These are phyloP conservation scores for Tillus elongatus DNA, from an alignment of 2,888 invertebrate species.

Conservation along the genomic window DNA sequence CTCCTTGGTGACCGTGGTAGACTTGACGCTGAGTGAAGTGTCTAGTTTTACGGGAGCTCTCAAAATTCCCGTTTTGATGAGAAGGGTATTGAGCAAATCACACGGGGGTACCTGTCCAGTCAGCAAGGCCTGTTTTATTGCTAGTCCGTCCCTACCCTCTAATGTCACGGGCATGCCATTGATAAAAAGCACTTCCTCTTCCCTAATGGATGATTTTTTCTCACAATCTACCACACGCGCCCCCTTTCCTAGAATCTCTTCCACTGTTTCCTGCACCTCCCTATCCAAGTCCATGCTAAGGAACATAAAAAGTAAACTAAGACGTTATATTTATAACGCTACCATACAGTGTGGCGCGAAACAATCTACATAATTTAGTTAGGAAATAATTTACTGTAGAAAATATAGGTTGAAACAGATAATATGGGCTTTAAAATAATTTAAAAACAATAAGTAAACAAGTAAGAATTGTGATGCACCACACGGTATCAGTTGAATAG, in stretches of 20 bases:
- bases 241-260: constrained; percentile 62
- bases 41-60: constrained; percentile 61
- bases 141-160: constrained; percentile 58
- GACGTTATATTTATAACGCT: too few relatives aligned
- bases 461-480: too few relatives aligned
- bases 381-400: too few relatives aligned
- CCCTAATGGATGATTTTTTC: constrained; percentile 60
- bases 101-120: constrained; percentile 63
- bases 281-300: constrained; percentile 62
- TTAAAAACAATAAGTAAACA: too few relatives aligned
- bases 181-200: constrained; percentile 62
- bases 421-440: too few relatives aligned
- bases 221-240: constrained; percentile 64
- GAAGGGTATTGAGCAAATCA: constrained; percentile 58
- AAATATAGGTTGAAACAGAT: too few relatives aligned
- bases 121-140: constrained; percentile 58
- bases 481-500: too few relatives aligned
- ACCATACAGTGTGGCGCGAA: too few relatives aligned
- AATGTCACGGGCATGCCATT: constrained; percentile 61
- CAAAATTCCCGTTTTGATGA: constrained; percentile 56
- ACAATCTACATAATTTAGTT: too few relatives aligned
- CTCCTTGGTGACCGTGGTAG: constrained; percentile 60
- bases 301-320: too few relatives aligned
- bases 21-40: constrained; percentile 61
- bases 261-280: constrained; percentile 65